A percentile compares a stretch with the other conserved stretches of the same genome.
phyloP scores from a whole-genome alignment of 2,113 vertebrate species.

The Oncorhynchus kisutch region DNA sequence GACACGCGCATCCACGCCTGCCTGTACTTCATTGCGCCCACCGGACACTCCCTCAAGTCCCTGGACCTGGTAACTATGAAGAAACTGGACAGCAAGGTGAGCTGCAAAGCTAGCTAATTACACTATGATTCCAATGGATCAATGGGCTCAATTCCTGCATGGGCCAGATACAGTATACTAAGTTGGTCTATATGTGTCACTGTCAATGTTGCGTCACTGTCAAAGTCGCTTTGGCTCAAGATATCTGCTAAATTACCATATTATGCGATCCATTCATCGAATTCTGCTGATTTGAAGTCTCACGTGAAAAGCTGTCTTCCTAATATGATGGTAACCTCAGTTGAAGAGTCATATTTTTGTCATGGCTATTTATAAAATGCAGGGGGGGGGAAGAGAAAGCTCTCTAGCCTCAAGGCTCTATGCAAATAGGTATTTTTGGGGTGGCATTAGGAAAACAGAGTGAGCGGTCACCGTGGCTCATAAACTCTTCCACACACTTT shows the following conservation, averaged over 20 bases:
- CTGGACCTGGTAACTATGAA: constrained; percentile 98
- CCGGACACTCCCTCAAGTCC: constrained; percentile 95
- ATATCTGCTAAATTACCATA: neutral
- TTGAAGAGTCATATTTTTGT: neutral
- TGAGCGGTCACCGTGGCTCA: too few relatives aligned
- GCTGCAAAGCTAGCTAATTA: constrained; percentile 5
- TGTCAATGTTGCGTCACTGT: too few relatives aligned
- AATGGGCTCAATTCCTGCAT: too few relatives aligned
- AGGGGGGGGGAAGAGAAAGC: neutral
- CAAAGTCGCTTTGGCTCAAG: neutral
- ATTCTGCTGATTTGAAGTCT: neutral
- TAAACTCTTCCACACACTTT: constrained; percentile 37
- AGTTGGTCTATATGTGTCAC: too few relatives aligned
- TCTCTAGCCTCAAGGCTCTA: too few relatives aligned
- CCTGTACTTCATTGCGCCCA: constrained; percentile 96
- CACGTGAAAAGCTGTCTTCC: neutral
- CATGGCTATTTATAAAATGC: neutral
- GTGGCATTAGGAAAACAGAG: too few relatives aligned
- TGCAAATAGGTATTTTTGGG: too few relatives aligned
- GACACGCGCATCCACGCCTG: constrained; percentile 94
- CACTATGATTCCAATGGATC: too few relatives aligned
- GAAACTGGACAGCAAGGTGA: constrained; percentile 98
- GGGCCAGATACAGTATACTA: too few relatives aligned
- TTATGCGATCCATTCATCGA: neutral
- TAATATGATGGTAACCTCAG: neutral